Percentiles rank a stretch among this genome's conserved stretches.
Evolutionary conservation across 2,113 vertebrate species (phyloP).

Genomic region (Poecilia latipinna): DNA sequence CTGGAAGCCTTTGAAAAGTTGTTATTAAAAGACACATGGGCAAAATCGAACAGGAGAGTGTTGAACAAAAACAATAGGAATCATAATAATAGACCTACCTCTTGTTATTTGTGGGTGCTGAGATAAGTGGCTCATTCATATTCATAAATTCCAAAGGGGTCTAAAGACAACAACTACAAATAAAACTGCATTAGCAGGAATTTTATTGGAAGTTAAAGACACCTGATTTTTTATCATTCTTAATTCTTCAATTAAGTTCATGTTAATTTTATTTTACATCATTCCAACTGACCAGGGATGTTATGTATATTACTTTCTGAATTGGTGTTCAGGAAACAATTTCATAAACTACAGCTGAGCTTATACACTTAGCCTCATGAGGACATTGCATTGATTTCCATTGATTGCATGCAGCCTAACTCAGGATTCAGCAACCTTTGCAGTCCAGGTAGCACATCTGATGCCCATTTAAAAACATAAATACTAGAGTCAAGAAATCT

Average conservation of each 20-base stretch:
- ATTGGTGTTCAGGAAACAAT: background rate
- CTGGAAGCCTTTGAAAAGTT: background rate
- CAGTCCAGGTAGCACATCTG: no score
- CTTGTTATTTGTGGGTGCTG: background rate
- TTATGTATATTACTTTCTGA: background rate
- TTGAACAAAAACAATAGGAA: background rate
- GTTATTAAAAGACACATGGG: conserved; percentile 1
- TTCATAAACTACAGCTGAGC: no score
- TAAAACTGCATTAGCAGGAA: background rate
- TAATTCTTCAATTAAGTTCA: background rate
- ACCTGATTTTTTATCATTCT: background rate
- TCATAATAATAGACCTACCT: conserved; percentile 1
- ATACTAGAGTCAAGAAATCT: no score
- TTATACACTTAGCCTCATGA: no score
- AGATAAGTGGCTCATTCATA: conserved; percentile 1
- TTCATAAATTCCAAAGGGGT: background rate
- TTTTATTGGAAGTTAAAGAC: background rate
- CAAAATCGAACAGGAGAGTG: background rate
- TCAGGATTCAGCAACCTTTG: background rate
- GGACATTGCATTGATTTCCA: background rate
- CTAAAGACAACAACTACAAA: conserved; percentile 1
- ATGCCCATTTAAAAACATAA: no score
- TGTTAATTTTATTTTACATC: background rate
- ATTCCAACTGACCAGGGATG: background rate
- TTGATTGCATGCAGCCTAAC: background rate